Percentiles rank a stretch among this genome's conserved stretches.
Conservation (phyloP, 1,140 invertebrate genomes). For the Aphidius gifuensis region DNA sequence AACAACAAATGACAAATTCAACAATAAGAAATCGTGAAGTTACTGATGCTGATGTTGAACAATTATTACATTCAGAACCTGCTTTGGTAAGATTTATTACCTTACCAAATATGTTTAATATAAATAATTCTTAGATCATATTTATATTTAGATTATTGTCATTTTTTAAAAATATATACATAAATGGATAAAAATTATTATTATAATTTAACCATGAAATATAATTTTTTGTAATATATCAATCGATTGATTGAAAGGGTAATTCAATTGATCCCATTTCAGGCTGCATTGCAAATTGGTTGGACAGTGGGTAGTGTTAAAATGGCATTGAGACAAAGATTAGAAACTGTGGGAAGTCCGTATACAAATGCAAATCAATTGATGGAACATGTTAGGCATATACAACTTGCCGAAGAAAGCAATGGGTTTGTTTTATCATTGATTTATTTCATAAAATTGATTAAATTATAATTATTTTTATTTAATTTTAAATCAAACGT, state of each 20-base stretch:
- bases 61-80: constrained; percentile 57
- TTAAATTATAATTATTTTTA: neutral
- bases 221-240: neutral
- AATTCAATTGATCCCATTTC: constrained; percentile 21
- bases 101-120: neutral
- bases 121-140: no score
- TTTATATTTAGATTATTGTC: no score
- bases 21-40: constrained; percentile 46
- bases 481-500: constrained; percentile 13
- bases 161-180: neutral
- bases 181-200: neutral
- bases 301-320: constrained; percentile 67
- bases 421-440: constrained; percentile 30
- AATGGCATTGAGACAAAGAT: constrained; percentile 59
- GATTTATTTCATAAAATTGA: constrained; percentile 10
- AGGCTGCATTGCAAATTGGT: constrained; percentile 67
- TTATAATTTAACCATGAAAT: constrained; percentile 9
- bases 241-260: neutral
- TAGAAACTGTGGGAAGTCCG: constrained; percentile 58
- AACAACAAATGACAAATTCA: constrained; percentile 9
- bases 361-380: constrained; percentile 65
- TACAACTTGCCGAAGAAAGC: constrained; percentile 62
- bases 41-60: constrained; percentile 54
- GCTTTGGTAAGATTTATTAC: constrained; percentile 45
- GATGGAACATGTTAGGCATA: constrained; percentile 66